A percentile compares a stretch with the other conserved stretches of the same genome.
phyloP scores from a whole-genome alignment of 2,113 vertebrate species.

The human (Homo sapiens) region DNA sequence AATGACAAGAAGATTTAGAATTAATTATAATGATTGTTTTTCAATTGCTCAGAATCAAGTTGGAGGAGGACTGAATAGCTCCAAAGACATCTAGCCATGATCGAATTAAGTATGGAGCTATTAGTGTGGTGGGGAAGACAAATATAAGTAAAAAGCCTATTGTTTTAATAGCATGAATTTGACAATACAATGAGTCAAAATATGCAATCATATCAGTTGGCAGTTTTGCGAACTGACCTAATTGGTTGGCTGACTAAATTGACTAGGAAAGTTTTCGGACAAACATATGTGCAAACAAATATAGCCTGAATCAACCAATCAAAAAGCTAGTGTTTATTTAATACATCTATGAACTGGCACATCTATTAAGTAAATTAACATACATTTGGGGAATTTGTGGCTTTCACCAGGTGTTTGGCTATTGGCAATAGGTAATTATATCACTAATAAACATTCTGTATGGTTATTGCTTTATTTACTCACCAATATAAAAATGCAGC shows the following conservation, averaged over 20 bases:
- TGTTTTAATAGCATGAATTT: background rate
- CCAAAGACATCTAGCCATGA: background rate
- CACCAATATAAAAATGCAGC: background rate
- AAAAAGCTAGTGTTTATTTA: background rate
- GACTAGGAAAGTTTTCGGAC: background rate
- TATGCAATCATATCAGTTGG: background rate
- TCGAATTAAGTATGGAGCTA: background rate
- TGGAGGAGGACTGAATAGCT: background rate
- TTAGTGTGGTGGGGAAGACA: background rate
- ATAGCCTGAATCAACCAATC: background rate
- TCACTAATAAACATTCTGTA: background rate
- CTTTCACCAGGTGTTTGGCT: background rate
- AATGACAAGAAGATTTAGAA: background rate
- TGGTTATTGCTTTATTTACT: background rate
- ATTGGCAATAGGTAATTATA: background rate
- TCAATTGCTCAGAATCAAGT: background rate
- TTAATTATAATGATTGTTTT: background rate
- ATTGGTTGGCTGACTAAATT: background rate
- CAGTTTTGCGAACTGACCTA: background rate
- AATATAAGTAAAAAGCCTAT: background rate
- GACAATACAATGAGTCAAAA: background rate
- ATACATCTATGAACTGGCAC: background rate
- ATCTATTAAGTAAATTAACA: constrained; percentile 41
- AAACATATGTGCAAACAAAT: background rate
- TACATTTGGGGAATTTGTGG: background rate